A percentile compares a stretch with the other conserved stretches of the same genome.
Conservation (phyloP, 2,113 vertebrate species). For the Platysternon megacephalum region DNA sequence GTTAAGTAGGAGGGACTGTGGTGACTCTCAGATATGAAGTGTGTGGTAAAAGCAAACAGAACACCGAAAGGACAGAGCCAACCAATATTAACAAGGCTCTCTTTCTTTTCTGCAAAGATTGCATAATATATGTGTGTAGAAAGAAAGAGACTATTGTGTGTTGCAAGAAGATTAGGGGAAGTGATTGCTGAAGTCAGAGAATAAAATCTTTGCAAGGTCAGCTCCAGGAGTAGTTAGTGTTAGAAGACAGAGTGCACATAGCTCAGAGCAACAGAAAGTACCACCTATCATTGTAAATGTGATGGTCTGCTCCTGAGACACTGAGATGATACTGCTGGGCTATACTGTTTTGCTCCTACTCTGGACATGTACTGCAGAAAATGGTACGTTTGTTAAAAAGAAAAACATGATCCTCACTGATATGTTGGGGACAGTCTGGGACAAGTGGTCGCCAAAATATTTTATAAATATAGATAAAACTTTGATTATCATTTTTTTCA, state of each 20-base stretch:
- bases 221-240: slow-evolving; percentile 2
- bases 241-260: slow-evolving; percentile 1
- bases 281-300: not conserved
- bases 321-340: slow-evolving; percentile 43
- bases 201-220: slow-evolving; percentile 62
- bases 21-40: not conserved
- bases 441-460: not conserved
- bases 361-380: slow-evolving; percentile 51
- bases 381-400: slow-evolving; percentile 46
- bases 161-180: slow-evolving; percentile 73
- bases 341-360: slow-evolving; percentile 40
- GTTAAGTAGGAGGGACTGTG: not conserved
- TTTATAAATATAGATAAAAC: not conserved
- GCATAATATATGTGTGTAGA: not conserved
- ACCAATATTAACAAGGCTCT: slow-evolving; percentile 7
- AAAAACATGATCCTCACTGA: accelerated
- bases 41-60: not conserved
- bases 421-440: not conserved
- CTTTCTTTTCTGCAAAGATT: slow-evolving; percentile 43
- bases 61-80: not conserved
- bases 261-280: not conserved
- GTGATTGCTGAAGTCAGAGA: slow-evolving; percentile 54
- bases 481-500: not conserved
- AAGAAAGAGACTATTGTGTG: slow-evolving; percentile 29
- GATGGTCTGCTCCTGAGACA: not conserved